A percentile compares a stretch with the other conserved stretches of the same genome.
phyloP scores from a whole-genome alignment of 2,113 vertebrate species.

The Bos indicus region DNA sequence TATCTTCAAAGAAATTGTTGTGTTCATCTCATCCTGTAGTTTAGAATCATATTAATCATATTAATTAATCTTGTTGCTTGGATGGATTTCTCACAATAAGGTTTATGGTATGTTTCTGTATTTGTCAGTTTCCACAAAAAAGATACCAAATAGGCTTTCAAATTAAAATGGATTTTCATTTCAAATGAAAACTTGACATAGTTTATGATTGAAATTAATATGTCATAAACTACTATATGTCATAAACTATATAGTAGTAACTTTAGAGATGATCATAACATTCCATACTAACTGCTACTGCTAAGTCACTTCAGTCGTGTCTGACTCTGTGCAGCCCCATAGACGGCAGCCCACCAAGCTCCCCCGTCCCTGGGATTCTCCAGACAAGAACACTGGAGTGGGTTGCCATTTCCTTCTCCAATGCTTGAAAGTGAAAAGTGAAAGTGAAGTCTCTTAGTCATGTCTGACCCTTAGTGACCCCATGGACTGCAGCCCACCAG shows the following conservation, averaged over 20 bases:
- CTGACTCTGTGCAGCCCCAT: too few relatives aligned
- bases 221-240: not conserved
- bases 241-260: not conserved
- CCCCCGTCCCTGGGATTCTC: too few relatives aligned
- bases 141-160: not conserved
- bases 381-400: too few relatives aligned
- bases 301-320: too few relatives aligned
- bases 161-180: constrained; percentile 41
- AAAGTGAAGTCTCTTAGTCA: too few relatives aligned
- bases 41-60: not conserved
- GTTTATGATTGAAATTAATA: not conserved
- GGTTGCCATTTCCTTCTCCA: too few relatives aligned
- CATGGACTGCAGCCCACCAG: too few relatives aligned
- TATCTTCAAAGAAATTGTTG: not conserved
- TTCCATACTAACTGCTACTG: not conserved
- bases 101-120: not conserved
- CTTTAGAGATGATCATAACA: constrained; percentile 15
- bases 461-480: too few relatives aligned
- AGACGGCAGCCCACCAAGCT: too few relatives aligned
- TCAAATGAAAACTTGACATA: constrained; percentile 24
- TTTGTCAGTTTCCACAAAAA: not conserved
- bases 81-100: constrained; percentile 3
- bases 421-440: too few relatives aligned
- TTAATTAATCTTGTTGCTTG: not conserved
- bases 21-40: not conserved